Conservation (phyloP, 1,140 invertebrate genomes). For the Neodiprion pinetum region DNA sequence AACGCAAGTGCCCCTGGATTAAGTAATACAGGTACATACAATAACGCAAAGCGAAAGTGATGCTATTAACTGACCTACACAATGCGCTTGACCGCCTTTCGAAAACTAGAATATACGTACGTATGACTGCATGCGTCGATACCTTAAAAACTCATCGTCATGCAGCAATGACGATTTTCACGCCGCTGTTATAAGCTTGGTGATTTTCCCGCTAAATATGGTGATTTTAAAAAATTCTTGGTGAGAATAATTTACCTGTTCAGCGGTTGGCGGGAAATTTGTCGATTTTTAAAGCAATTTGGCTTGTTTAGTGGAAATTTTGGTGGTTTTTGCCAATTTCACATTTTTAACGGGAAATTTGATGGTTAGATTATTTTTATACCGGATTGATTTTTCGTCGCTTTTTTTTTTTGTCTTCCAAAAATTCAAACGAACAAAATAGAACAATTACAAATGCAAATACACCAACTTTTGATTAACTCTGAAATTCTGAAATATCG, state of each 20-base stretch:
- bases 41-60: slow-evolving; percentile 38
- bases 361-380: slow-evolving; percentile 12
- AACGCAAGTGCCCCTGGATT: neutral
- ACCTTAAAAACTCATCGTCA: too few species aligned
- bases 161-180: too few species aligned
- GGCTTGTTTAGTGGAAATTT: neutral
- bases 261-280: slow-evolving; percentile 16
- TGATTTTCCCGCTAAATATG: too few species aligned
- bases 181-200: too few species aligned
- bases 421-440: slow-evolving; percentile 8
- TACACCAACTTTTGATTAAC: slow-evolving; percentile 19
- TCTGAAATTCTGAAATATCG: slow-evolving; percentile 10
- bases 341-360: slow-evolving; percentile 18
- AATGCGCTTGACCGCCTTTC: slow-evolving; percentile 42
- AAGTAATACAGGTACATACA: neutral
- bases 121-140: too few species aligned
- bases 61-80: slow-evolving; percentile 37
- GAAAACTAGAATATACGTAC: slow-evolving; percentile 12
- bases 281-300: neutral
- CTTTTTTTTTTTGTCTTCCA: slow-evolving; percentile 14
- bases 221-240: too few species aligned
- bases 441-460: neutral
- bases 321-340: slow-evolving; percentile 9
- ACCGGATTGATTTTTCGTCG: slow-evolving; percentile 10
- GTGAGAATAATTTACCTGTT: slow-evolving; percentile 9